Conservation (phyloP, 2,113 vertebrate genomes). For the Microtus pennsylvanicus region DNA sequence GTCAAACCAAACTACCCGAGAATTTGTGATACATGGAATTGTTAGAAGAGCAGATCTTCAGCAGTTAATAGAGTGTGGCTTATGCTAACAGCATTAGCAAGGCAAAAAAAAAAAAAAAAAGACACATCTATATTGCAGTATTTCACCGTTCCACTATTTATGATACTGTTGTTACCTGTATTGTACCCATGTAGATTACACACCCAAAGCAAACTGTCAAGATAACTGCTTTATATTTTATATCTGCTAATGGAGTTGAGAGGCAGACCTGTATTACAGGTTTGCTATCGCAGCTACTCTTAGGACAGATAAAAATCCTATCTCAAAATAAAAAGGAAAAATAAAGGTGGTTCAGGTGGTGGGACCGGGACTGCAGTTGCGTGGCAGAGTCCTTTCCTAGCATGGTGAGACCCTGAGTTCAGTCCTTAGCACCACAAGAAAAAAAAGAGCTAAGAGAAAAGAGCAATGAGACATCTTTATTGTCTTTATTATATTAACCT, state of each 20-base stretch:
- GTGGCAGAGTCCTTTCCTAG: not conserved
- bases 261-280: not conserved
- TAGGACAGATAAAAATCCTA: not conserved
- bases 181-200: not conserved
- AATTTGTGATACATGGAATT: not conserved
- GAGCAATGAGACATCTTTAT: not conserved
- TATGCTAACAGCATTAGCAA: not conserved
- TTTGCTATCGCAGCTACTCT: not conserved
- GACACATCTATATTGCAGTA: not conserved
- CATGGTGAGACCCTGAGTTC: not conserved
- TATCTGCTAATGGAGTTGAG: not conserved
- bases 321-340: not conserved
- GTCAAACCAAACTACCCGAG: not conserved
- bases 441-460: not conserved
- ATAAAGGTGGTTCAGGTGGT: not conserved
- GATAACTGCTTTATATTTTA: not conserved
- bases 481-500: slow-evolving; percentile 14
- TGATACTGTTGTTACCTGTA: not conserved
- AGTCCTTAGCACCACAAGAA: not conserved
- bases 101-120: not conserved
- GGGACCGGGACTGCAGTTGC: too few species aligned
- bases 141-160: not conserved
- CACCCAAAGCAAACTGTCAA: not conserved
- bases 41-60: not conserved
- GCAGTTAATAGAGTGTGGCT: not conserved